A percentile compares a stretch with the other conserved stretches of the same genome.
These are phyloP conservation scores for Lepeophtheirus salmonis DNA, from an alignment of 1,140 invertebrate species.

Conservation along the genomic window DNA sequence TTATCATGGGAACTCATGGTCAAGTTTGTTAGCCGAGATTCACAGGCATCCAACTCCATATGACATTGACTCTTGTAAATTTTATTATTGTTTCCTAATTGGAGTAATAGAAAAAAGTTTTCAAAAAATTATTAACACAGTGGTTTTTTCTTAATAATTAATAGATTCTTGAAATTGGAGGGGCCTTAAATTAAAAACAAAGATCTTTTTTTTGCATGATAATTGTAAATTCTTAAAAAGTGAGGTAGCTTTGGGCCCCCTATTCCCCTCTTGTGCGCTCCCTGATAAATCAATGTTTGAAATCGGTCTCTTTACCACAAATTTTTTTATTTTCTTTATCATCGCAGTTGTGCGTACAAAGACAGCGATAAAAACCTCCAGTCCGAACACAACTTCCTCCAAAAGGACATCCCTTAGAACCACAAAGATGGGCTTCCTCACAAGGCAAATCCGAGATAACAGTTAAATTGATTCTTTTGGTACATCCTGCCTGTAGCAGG, in stretches of 20 bases:
- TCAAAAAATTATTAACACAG: background rate
- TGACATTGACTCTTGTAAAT: background rate
- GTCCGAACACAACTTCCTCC: background rate
- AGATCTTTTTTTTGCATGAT: too few species aligned
- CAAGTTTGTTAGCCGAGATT: background rate
- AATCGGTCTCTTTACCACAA: background rate
- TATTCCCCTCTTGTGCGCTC: too few species aligned
- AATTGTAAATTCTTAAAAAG: too few species aligned
- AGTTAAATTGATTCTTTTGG: conserved; percentile 38
- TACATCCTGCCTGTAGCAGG: conserved; percentile 42
- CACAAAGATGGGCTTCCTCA: conserved; percentile 13
- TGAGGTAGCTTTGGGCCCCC: too few species aligned
- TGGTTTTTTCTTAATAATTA: too few species aligned
- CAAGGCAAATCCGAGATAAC: conserved; percentile 36
- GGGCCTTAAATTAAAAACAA: too few species aligned
- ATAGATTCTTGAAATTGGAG: too few species aligned
- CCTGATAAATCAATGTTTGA: too few species aligned
- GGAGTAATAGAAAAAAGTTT: background rate
- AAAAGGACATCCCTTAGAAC: conserved; percentile 4
- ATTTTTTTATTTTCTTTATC: background rate
- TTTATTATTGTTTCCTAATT: background rate
- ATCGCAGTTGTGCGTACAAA: background rate
- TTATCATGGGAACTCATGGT: background rate
- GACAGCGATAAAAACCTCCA: background rate
- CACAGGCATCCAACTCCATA: background rate